Conservation (phyloP, 2,797 vertebrate genomes). For the Glyptemys insculpta region DNA sequence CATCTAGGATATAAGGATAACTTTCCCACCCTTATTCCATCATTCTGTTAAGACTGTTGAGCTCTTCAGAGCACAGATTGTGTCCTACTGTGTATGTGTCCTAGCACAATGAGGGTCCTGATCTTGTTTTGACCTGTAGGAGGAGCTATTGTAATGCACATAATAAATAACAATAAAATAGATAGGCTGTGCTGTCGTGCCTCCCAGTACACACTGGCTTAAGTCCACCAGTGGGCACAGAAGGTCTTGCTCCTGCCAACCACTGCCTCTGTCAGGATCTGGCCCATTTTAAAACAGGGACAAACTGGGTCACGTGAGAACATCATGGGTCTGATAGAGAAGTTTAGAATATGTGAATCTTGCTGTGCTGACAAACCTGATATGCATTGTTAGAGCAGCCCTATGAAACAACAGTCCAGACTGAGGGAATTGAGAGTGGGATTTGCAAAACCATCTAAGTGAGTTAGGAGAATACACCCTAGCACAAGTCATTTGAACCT, state of each 20-base stretch:
- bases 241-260: accelerated
- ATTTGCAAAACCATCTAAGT: too few relatives aligned
- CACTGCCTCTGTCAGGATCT: neutral
- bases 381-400: neutral
- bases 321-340: accelerated
- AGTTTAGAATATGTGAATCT: neutral
- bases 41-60: neutral
- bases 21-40: neutral
- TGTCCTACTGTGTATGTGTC: neutral
- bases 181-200: neutral
- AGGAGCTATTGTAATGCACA: neutral
- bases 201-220: neutral
- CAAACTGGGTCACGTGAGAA: accelerated
- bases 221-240: neutral
- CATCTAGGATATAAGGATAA: neutral
- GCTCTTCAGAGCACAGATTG: neutral
- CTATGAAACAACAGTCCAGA: neutral
- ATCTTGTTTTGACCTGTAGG: neutral
- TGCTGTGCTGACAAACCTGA: neutral
- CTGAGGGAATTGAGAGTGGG: neutral
- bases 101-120: neutral
- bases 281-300: neutral
- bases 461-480: too few relatives aligned
- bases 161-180: neutral
- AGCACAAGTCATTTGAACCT: neutral